Conservation (phyloP, 1,140 invertebrate genomes). For the Caerostris extrusa region DNA sequence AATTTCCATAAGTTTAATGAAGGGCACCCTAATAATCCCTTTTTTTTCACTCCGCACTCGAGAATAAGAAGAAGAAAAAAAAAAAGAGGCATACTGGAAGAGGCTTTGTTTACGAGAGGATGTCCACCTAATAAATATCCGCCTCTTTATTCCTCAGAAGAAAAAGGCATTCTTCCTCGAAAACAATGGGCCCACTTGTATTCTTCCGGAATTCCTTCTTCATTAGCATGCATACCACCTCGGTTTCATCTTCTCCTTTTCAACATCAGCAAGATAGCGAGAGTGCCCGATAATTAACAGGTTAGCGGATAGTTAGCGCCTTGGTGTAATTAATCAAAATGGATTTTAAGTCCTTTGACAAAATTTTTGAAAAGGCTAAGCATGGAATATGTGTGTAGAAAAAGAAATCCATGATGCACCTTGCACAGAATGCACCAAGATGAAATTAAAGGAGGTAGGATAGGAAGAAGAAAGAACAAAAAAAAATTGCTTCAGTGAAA, state of each 20-base stretch:
- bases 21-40: not conserved
- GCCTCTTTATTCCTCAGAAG: not conserved
- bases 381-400: not conserved
- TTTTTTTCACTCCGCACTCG: not conserved
- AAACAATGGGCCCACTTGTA: slow-evolving; percentile 37
- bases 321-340: slow-evolving; percentile 60
- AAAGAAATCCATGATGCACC: not conserved
- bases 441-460: slow-evolving; percentile 9
- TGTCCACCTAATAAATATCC: slow-evolving; percentile 45
- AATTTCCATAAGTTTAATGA: slow-evolving; percentile 21
- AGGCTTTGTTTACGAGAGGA: not conserved
- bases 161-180: slow-evolving; percentile 21
- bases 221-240: slow-evolving; percentile 48
- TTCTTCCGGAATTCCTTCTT: not conserved
- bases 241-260: not conserved
- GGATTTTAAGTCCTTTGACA: slow-evolving; percentile 62
- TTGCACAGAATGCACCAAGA: not conserved
- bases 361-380: slow-evolving; percentile 7
- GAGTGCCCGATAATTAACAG: slow-evolving; percentile 54
- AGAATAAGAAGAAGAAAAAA: not conserved
- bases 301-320: slow-evolving; percentile 56
- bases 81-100: not conserved
- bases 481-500: not conserved
- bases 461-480: not conserved
- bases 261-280: not conserved